Evolutionary conservation across 2,113 vertebrate genomes (phyloP), one percentile per base, ranked within the genome.

Genomic region (Micromys minutus): DNA sequence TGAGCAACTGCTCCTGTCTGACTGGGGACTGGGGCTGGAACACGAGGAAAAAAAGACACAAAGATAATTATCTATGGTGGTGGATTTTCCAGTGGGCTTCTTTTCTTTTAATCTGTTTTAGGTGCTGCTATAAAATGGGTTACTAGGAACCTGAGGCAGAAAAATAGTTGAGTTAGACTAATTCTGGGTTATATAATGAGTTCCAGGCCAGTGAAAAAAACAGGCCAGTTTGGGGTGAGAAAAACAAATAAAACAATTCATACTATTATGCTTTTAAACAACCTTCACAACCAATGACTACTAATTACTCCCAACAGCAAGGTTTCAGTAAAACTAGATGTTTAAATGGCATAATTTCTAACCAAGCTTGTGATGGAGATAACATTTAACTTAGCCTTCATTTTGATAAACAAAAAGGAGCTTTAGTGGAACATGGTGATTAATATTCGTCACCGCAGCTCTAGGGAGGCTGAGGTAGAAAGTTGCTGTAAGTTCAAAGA

Each of bases 51-150:
- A 71, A 65, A 31, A 88, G 52, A 67, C 57, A 26, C 21, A 31
- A 26, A n/a, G 55, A 16, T 65, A 0, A 6, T 50, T 15, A 24
- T 89, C 34, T 29, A 16, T 42, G 50, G 36, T 13, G 39, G 26
- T 19, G 36, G 16, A 71, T 65, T 31, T 79, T 42, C 12, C 8
- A 42, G 22, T 61, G 11, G 21, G 8, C 6, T 69, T 65, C 34
- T 71, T 72, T 47, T 31, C 34, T 94, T 57, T 39, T n/a, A 71
- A 36, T 45, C 31, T 71, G 17, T 19, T 42, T 57, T 86, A 3
- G 31, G 39, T 92, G 79, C 93, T 95, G 76, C 39, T 80, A 1
- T 77, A 91, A 93, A 65, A 84, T 79, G 34, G 87, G 81, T 79
- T 61, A 65, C 42, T 42, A n/a, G 21, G 47, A 69, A 45, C 34